Conservation (phyloP, 2,113 vertebrate genomes). For the Pampusana beccarii region DNA sequence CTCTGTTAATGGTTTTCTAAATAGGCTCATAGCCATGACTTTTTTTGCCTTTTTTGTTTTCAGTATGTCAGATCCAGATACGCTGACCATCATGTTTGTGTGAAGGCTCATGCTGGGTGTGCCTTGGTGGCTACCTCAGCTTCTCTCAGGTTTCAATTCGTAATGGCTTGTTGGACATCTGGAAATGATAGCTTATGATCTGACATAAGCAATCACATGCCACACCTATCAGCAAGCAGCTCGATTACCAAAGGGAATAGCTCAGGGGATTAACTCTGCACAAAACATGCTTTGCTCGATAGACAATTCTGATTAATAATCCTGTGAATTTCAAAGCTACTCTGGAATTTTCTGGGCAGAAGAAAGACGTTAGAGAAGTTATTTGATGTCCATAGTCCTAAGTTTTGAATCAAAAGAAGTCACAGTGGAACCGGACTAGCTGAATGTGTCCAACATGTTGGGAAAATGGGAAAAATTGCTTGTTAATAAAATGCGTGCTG, state of each 20-base stretch:
- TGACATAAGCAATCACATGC: neutral
- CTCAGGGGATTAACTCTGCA: neutral
- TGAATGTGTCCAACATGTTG: neutral
- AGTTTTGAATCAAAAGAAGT: neutral
- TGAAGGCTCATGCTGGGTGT: neutral
- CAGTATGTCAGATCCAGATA: neutral
- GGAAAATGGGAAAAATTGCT: neutral
- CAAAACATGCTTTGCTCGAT: rapidly evolving
- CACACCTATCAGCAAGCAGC: neutral
- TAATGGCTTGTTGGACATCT: neutral
- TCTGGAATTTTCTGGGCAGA: neutral
- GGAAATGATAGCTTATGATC: neutral
- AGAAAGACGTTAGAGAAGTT: neutral
- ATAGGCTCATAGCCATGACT: neutral
- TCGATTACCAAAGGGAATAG: neutral
- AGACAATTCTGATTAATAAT: neutral
- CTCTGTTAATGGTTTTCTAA: neutral
- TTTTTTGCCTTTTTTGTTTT: neutral
- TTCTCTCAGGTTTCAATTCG: neutral
- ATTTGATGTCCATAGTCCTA: neutral
- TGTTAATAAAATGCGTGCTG: neutral
- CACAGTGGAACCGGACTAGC: neutral
- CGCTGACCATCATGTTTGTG: neutral
- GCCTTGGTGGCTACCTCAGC: neutral
- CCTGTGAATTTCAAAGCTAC: neutral